phyloP scores from a whole-genome alignment of 2,113 vertebrate genomes.

The Lepus timidus region DNA sequence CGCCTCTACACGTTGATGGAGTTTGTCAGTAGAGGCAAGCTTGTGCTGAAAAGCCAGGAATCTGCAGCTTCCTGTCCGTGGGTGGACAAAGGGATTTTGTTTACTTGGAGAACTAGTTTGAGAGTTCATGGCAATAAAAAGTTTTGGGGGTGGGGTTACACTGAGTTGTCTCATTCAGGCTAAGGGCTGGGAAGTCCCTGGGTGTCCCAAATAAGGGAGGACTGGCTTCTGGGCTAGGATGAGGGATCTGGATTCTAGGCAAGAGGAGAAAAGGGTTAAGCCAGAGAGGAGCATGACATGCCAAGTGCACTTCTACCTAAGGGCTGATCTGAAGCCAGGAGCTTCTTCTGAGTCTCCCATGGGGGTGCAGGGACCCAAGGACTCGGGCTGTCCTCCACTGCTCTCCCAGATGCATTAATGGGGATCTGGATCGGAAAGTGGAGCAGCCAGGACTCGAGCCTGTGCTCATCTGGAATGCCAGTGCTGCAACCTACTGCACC shows the following conservation, averaged over 20 bases:
- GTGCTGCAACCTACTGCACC: no score
- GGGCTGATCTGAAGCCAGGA: neutral
- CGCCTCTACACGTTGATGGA: neutral
- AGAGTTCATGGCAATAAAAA: neutral
- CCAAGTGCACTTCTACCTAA: neutral
- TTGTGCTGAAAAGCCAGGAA: neutral
- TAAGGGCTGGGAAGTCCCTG: neutral
- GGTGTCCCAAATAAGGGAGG: neutral
- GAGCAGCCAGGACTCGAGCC: no score
- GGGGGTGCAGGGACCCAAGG: no score
- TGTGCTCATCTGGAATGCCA: no score
- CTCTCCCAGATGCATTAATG: no score
- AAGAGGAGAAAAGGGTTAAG: neutral
- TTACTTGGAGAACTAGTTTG: slow-evolving; percentile 28
- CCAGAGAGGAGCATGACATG: neutral
- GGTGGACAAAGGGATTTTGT: slow-evolving; percentile 36
- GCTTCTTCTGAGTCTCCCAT: no score
- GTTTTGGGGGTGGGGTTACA: neutral
- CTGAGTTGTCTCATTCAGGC: neutral
- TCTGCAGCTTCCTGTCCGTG: slow-evolving; percentile 30
- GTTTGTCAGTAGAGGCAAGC: slow-evolving; percentile 43
- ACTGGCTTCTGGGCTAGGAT: neutral
- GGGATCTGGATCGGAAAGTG: no score
- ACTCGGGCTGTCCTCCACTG: no score
- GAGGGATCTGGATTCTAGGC: neutral